Base-by-base conservation (phyloP, 1,140 invertebrate species). In the Scaptomyza pallida region DNA sequence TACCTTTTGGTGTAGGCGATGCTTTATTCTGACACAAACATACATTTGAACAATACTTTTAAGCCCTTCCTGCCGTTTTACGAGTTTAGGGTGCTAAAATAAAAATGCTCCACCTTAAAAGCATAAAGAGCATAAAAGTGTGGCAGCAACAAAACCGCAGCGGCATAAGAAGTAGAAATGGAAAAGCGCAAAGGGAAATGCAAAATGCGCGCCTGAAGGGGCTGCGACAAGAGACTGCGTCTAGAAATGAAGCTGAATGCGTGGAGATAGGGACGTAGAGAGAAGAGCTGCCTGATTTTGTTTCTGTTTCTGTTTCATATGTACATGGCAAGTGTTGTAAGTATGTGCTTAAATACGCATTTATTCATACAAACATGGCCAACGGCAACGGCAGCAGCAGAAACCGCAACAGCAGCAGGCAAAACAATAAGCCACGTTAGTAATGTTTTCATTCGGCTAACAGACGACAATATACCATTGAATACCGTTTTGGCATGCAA, bases 271-370 rank as follows among this genome's bases (percentile, higher is more conserved):
- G 26, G 26, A 9, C 8, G 26, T 30, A 1, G 26, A 30, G 37
- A 15, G 51, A 57, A 67, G 16, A 51, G 70, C 33, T 43, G 71
- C 35, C 60, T 73, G 73, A 35, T 48, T 72, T 47, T 74, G 56
- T 47, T 48, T 72, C 52, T 74, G 56, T 47, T 72, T 50, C 43
- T 62, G 69, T 48, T 54, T 67, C 52, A 77, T 60, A 83, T 78
- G 75, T 86, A 81, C 77, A 85, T 77, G 82, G 81, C 82, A 82
- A 88, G 82, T 88, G 82, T 88, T 88, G 82, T 88, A 88, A 88
- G 82, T 88, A 88, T 88, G 82, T 88, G 82, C 82, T 88, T 88
- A 88, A 88, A 88, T 88, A 88, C 82, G 82, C 82, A 88, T 88
- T 88, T 82, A 88, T 88, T 88, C 82, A 88, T 88, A 88, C 82